Evolutionary conservation across 1,140 invertebrate genomes (phyloP), one percentile per base, ranked within the genome.

Genomic region (Glossosoma conforme): DNA sequence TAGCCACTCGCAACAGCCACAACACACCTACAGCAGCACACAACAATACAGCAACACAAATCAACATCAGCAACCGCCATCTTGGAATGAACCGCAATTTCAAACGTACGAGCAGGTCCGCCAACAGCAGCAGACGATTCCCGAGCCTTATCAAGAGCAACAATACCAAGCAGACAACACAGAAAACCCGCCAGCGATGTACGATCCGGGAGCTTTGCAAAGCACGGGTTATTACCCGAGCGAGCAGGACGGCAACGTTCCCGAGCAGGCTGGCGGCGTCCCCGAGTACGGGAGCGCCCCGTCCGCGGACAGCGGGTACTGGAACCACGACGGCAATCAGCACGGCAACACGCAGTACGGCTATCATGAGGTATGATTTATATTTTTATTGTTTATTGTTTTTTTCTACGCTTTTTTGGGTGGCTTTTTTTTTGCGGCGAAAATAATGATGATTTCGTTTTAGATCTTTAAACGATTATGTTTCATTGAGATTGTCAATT

Each of bases 101-200:
- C 66, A 69, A 50, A 66, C 67, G 60, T 74, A 67, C 65, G 59
- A 52, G 4, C 62, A 64, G 11, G 69, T 74, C 49, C 60, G 64
- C 47, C 60, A 44, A 18, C 28, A 42, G 35, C 44, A 47, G 2
- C 44, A 52, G 21, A 17, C 15, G 33, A 42, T 19, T 30, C 25
- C 3, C 54, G 65, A 30, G 50, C 58, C 44, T 42, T 28, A 33
- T 25, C 48, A 44, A n/a, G 48, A 59, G 3, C 44, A 44, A 8
- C 53, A 57, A 25, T 14, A 44, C 42, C 45, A 6, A 44, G 63
- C 40, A 52, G 61, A 32, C 52, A 56, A 36, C 54, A 51, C 21
- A 49, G 56, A 43, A 47, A 32, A 36, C 15, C 28, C 40, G 38
- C 47, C 44, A 8, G 30, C 35, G 40, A 32, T 60, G 24, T 58